phyloP scores from a whole-genome alignment of 2,113 vertebrate species.

The Nothoprocta pentlandii region DNA sequence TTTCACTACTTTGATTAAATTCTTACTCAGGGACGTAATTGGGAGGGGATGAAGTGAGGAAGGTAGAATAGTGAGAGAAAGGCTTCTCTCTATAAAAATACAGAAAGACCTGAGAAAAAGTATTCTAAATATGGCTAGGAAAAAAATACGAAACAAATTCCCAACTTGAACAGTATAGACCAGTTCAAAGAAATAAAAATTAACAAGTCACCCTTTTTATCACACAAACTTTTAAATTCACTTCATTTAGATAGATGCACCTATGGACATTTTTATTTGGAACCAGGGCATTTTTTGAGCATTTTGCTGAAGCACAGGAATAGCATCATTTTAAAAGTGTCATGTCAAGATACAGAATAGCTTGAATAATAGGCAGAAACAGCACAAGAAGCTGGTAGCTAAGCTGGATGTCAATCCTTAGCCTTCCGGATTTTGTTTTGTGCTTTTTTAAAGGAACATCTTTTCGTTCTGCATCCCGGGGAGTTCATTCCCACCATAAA shows the following conservation, averaged over 20 bases:
- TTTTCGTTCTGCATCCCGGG: background rate
- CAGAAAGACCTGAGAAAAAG: background rate
- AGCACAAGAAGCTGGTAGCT: background rate
- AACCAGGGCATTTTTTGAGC: background rate
- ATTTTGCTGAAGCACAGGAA: background rate
- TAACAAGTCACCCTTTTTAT: background rate
- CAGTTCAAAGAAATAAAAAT: background rate
- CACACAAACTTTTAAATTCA: background rate
- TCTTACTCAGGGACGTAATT: background rate
- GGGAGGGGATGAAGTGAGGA: background rate
- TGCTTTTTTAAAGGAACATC: background rate
- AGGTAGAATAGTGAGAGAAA: background rate
- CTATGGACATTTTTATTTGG: background rate
- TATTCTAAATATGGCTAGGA: background rate
- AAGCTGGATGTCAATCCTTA: background rate
- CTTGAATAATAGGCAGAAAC: background rate
- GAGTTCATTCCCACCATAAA: background rate
- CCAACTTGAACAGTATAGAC: background rate
- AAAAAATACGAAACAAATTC: conserved; percentile 22
- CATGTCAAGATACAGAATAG: background rate
- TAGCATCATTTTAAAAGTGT: background rate
- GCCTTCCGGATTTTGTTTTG: background rate
- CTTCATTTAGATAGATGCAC: background rate
- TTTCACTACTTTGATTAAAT: background rate
- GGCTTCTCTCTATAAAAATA: background rate